Evolutionary conservation across 2,113 vertebrate genomes (phyloP).

Genomic region (Psilopogon haemacephalus): DNA sequence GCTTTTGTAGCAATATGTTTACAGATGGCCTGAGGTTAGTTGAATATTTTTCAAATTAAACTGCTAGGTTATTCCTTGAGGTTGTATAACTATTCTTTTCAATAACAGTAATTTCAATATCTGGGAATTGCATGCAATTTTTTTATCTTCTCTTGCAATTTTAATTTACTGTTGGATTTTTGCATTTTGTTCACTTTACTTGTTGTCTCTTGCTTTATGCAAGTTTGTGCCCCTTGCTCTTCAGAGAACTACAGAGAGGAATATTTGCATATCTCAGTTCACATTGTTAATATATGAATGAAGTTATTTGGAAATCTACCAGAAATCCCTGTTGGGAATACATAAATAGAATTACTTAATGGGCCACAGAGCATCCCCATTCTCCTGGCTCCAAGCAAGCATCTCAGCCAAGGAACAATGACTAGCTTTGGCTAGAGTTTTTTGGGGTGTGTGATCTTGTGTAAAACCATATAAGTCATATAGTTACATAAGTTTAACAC

Average conservation of each 20-base stretch:
- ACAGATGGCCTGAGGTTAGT: not conserved
- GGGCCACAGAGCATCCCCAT: not conserved
- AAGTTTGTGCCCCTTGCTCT: not conserved
- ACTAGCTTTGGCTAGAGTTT: not conserved
- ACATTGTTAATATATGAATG: slow-evolving; percentile 40
- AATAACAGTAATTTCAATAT: not conserved
- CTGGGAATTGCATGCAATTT: not conserved
- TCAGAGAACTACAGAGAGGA: not conserved
- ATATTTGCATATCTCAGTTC: not conserved
- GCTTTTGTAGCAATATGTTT: not conserved
- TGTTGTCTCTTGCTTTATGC: slow-evolving; percentile 3
- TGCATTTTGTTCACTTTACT: not conserved
- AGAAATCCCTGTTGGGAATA: not conserved
- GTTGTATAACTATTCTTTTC: not conserved
- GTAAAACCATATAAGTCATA: not conserved
- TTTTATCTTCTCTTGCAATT: not conserved
- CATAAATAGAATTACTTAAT: not conserved
- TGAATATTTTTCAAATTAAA: not conserved
- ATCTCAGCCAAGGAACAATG: not conserved
- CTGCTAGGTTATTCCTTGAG: not conserved
- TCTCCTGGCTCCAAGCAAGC: not conserved
- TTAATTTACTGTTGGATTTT: not conserved
- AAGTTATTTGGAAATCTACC: slow-evolving; percentile 37
- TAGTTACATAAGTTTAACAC: not conserved
- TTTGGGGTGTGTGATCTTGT: not conserved